Percentiles rank a stretch among this genome's conserved stretches.
Conservation (phyloP, 1,140 invertebrate species). For the Dendroctonus valens region DNA sequence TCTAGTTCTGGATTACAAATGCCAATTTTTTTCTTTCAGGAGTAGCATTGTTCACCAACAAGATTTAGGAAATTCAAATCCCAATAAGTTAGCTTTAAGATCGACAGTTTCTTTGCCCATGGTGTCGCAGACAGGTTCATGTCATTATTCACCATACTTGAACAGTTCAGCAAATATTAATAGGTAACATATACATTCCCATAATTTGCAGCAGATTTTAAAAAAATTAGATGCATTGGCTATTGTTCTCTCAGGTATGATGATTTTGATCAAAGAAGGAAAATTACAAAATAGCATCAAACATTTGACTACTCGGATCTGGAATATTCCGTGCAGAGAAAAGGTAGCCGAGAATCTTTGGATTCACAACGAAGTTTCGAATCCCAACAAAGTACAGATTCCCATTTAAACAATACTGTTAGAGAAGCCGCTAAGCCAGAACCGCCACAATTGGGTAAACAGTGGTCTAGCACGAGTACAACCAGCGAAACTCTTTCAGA, state of each 20-base stretch:
- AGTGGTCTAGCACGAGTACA: slow-evolving; percentile 45
- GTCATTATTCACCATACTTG: slow-evolving; percentile 23
- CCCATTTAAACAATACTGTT: slow-evolving; percentile 35
- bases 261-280: slow-evolving; percentile 56
- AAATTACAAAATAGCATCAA: slow-evolving; percentile 56
- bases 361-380: slow-evolving; percentile 51
- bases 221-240: slow-evolving; percentile 12
- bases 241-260: slow-evolving; percentile 50
- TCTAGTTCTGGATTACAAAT: no score
- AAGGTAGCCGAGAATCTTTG: slow-evolving; percentile 58
- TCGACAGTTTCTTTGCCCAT: slow-evolving; percentile 45
- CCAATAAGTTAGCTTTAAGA: slow-evolving; percentile 34
- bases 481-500: slow-evolving; percentile 47
- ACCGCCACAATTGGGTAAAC: slow-evolving; percentile 26
- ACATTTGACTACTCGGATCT: slow-evolving; percentile 51
- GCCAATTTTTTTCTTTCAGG: not conserved
- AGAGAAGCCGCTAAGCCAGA: slow-evolving; percentile 33
- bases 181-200: slow-evolving; percentile 4
- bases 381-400: slow-evolving; percentile 43
- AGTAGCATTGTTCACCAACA: not conserved
- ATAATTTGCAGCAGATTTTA: not conserved
- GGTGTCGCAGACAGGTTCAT: slow-evolving; percentile 33
- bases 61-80: slow-evolving; percentile 51
- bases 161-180: slow-evolving; percentile 13
- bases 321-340: slow-evolving; percentile 47